Base-by-base conservation (phyloP, 2,113 vertebrate genomes). In the Hymenochirus boettgeri region DNA sequence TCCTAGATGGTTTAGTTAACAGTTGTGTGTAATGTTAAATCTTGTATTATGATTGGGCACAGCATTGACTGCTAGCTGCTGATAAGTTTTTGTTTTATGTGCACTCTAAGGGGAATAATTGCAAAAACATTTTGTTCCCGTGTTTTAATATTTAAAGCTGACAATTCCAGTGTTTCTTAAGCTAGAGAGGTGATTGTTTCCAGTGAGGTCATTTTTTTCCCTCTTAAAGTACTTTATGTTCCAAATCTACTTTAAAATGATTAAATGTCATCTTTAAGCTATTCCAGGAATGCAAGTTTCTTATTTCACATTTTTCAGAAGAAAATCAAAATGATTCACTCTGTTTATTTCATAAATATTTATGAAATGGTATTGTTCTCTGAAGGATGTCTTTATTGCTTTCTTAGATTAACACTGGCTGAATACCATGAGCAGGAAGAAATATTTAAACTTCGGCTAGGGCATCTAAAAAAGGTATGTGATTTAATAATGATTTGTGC, bases 341-440 rank as follows among this genome's bases (percentile, higher is more conserved):
- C 7, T 11, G 2, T 7, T 12, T 42, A 7, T 42, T 19, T 7
- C 46, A 48, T 48, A 48, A 48, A 21, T 22, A 48, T 48, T 48
- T 48, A 21, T 48, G 46, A 23, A 48, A 48, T 33, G 7, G 55
- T 22, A 17, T 39, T 19, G 21, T 55, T 39, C 9, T 48, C 10
- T 26, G n/a, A 60, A 27, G 4, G 61, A 67, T 64, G 65, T 2
- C 22, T 71, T 70, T 15, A 1, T 81, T 75, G 17, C 57, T 45
- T 69, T 47, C 4, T 62, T 83, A 99, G 96, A 83, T 89, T 99
- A 77, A 97, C 96, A 60, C 78, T 97, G 83, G 95, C 96, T 71
- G 96, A 99, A 75, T 99, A 99, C 81, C 96, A 99, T 1, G 96
- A 99, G 79, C 96, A 99, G 81, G 96, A 99, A 83, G 96, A 99